phyloP scores from a whole-genome alignment of 2,113 vertebrate species.

The Nyctibius bracteatus region DNA sequence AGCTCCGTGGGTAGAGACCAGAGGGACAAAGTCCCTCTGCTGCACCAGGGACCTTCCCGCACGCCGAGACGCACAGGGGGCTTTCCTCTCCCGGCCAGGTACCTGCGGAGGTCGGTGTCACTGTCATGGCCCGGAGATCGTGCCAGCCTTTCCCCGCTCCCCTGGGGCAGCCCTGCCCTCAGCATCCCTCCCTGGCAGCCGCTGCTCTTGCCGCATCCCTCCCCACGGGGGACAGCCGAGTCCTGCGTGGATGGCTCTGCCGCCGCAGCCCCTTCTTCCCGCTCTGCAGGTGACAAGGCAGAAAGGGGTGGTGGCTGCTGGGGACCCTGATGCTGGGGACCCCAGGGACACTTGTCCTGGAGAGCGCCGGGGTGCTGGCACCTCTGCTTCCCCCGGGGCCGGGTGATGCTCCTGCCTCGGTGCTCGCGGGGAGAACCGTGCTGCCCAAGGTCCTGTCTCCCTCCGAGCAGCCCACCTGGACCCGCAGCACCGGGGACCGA shows the following conservation, averaged over 20 bases:
- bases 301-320: background rate
- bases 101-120: background rate
- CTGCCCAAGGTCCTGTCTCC: background rate
- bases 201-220: background rate
- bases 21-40: background rate
- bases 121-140: background rate
- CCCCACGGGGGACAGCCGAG: background rate
- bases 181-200: background rate
- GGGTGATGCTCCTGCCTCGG: background rate
- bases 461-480: background rate
- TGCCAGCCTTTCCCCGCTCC: background rate
- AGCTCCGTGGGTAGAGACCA: background rate
- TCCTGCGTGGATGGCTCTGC: background rate
- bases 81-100: rapidly evolving
- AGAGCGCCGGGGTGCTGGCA: background rate
- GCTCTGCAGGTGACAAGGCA: background rate
- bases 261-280: background rate
- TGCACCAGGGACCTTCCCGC: background rate
- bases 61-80: rapidly evolving
- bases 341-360: no score
- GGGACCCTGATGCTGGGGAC: no score
- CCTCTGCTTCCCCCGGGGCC: rapidly evolving
- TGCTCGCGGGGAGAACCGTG: background rate
- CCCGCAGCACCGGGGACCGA: background rate
- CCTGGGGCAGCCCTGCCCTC: background rate